These are phyloP conservation scores for Potorous gilbertii DNA, from an alignment of 2,797 vertebrate genomes.

Conservation along the genomic window DNA sequence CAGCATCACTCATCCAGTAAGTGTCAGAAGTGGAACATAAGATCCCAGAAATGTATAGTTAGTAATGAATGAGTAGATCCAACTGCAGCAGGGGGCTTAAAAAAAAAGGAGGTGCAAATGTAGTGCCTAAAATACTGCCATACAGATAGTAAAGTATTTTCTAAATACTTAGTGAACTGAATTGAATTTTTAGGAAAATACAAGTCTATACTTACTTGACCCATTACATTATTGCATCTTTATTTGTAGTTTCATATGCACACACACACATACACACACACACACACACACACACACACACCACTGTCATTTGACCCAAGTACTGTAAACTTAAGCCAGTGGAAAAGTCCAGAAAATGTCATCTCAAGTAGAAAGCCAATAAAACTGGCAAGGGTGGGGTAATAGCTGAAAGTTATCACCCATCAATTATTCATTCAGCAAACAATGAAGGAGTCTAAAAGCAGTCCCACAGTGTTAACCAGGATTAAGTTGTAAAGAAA, in stretches of 20 bases:
- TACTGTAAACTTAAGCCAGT: conserved; percentile 75
- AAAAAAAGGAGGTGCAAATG: neutral
- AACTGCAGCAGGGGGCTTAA: neutral
- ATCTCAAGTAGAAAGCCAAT: conserved; percentile 58
- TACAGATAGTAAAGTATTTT: neutral
- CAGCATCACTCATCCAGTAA: neutral
- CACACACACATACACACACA: neutral
- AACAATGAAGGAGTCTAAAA: conserved; percentile 80
- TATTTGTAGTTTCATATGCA: conserved; percentile 64
- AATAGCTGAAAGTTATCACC: conserved; percentile 76
- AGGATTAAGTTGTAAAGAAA: conserved; percentile 79
- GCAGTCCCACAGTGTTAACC: conserved; percentile 65
- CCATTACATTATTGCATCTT: conserved; percentile 61
- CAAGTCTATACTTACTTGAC: neutral
- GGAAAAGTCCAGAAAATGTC: conserved; percentile 76
- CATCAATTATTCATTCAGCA: conserved; percentile 84
- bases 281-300: neutral
- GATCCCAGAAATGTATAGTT: neutral
- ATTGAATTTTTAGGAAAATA: conserved; percentile 27
- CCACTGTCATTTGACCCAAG: neutral
- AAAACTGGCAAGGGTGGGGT: conserved; percentile 68
- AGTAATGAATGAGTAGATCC: neutral
- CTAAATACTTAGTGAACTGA: neutral
- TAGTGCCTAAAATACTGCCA: neutral
- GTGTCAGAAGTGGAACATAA: neutral